Evolutionary conservation across 1,140 invertebrate genomes (phyloP).

Genomic region (Alviniconcha marisindica): DNA sequence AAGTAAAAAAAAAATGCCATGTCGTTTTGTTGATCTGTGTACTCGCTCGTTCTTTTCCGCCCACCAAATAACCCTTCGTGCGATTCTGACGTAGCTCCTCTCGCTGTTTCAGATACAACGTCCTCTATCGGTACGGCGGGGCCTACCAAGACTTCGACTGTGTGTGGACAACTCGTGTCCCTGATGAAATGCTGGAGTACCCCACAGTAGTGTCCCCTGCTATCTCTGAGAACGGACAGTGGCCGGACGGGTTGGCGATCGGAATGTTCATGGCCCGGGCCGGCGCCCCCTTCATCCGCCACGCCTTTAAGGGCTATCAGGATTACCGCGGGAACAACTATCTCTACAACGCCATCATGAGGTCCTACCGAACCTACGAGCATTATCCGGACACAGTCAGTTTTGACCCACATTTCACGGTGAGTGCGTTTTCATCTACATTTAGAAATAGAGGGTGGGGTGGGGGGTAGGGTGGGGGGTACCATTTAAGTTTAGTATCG

Average conservation of each 20-base stretch:
- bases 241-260: constrained; percentile 39
- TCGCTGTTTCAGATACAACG: not conserved
- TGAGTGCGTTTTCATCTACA: no score
- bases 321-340: not conserved
- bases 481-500: no score
- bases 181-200: constrained; percentile 35
- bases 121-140: not conserved
- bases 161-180: constrained; percentile 32
- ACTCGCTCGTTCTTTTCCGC: no score
- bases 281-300: constrained; percentile 29
- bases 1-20: no score
- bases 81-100: no score
- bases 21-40: no score
- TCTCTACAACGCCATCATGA: constrained; percentile 14
- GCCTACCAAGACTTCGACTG: constrained; percentile 40
- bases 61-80: no score
- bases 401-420: not conserved
- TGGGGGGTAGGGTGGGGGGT: no score
- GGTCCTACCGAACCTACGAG: constrained; percentile 8
- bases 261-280: constrained; percentile 41
- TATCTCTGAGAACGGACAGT: constrained; percentile 19
- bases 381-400: not conserved
- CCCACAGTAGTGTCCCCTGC: constrained; percentile 34
- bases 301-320: not conserved
- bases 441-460: no score